Evolutionary conservation across 2,113 vertebrate species (phyloP), one percentile per base, ranked within the genome.

Genomic region (Actenoides lindsayi): DNA sequence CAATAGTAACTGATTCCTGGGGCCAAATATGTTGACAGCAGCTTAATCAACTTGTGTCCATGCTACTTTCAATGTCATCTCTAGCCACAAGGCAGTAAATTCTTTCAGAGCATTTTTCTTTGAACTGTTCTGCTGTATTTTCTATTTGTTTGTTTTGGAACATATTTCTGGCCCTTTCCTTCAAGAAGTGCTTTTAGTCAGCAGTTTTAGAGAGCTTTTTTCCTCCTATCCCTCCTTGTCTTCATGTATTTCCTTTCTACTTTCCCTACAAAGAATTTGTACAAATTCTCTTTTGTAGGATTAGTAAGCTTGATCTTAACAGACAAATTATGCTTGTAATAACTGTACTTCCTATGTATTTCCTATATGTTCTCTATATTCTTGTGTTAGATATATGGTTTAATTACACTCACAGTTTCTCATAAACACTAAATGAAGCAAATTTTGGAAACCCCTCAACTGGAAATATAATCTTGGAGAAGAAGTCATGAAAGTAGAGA

Each of bases 71-170:
- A 97, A 93, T 95, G 96, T 94, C 89, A 93, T 89, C 80, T 94
- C 42, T 85, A 96, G 78, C 92, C 84, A 94, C 75, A 97, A 97
- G 92, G 85, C 79, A 97, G 90, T 92, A 76, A 87, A 82, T 85
- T 85, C 77, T 92, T 92, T 92, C 70, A 89, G 41, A 91, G 78
- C 5, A 28, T 93, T 97, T 96, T 96, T 68, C 83, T 94, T 95
- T 96, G 74, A 94, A 92, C 41, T 1, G 10, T 68, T 85, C 35
- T 14, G 9, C 35, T 95, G 21, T 68, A 65, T 92, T 84, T 89
- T 87, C 39, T 63, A 23, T 87, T 81, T 88, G 46, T 97, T 96
- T 96, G 51, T 71, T 90, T 91, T 84, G 54, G 63, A 95, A 87
- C n/a, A 35, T 59, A 86, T 93, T 93, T 68, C 50, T 91, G 76